These are phyloP conservation scores for Ctenosaura bakeri DNA, from an alignment of 2,797 vertebrate genomes.

Conservation along the genomic window DNA sequence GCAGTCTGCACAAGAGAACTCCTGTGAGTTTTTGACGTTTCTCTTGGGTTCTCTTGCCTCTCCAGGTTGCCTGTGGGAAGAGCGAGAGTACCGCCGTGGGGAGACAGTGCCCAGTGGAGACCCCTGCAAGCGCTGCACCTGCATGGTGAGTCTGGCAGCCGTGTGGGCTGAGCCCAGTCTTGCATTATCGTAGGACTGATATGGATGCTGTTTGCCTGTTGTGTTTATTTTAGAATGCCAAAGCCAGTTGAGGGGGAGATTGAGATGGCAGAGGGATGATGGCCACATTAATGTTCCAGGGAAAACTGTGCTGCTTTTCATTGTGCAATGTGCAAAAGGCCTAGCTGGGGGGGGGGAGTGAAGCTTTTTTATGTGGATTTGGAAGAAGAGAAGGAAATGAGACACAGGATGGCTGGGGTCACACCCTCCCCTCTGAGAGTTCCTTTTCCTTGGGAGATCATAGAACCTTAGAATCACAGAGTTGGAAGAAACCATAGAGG, in stretches of 20 bases:
- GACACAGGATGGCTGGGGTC: no score
- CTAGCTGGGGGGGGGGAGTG: no score
- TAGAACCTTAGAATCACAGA: no score
- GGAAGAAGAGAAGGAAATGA: no score
- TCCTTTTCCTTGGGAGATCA: no score
- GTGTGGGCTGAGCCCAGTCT: background rate
- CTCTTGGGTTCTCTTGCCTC: background rate
- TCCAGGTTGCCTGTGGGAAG: conserved; percentile 40
- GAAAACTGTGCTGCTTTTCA: no score
- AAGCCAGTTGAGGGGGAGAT: no score
- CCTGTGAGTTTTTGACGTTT: background rate
- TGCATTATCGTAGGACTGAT: background rate
- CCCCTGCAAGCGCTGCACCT: conserved; percentile 1
- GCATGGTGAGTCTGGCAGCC: conserved; percentile 3
- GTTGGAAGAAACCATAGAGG: no score
- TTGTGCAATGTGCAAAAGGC: no score
- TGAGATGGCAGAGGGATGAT: fast-evolving
- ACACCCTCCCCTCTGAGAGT: no score
- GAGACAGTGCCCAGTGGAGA: background rate
- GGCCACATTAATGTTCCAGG: no score
- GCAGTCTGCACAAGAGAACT: background rate
- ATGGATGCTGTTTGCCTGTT: background rate
- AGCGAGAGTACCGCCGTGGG: conserved; percentile 11
- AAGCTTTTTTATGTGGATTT: no score
- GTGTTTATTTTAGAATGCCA: background rate